Base-by-base conservation (phyloP, 1,140 invertebrate genomes). In the Ceratina calcarata region DNA sequence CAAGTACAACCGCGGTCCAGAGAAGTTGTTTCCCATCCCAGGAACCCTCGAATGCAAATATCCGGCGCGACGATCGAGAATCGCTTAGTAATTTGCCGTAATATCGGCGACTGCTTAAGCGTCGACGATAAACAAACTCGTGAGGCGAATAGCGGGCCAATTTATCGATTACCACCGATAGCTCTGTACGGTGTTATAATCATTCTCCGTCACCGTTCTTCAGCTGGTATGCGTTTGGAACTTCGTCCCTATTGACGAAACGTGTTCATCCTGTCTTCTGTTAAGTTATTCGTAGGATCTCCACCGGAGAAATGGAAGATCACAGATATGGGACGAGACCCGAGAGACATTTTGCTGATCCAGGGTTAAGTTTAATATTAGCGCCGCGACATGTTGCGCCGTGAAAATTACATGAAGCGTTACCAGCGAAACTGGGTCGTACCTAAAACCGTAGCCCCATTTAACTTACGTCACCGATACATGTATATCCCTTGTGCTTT, bases 11-110 rank as follows among this genome's bases (percentile, higher is more conserved):
- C 81, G 61, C 68, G 70, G 84, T 73, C 61, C n/a, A 22, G 76
- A 60, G 69, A 82, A 86, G 62, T 83, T 83, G 37, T 75, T 75
- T 75, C n/a, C 16, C 15, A 61, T 75, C n/a, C 16, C 15, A 58
- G 73, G 66, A 82, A 62, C 70, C 55, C 64, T 73, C 37, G 78
- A 78, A 86, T 86, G 76, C 84, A 86, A 86, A 86, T 86, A 82
- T 85, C 49, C 72, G 53, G 27, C 76, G 83, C 72, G 53, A 45
- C 80, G 71, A 73, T 74, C 84, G 61, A 10, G 37, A 85, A 64
- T 68, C 68, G 20, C 58, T 60, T 69, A 69, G 32, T 83, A 80
- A 82, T 82, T 86, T 74, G 66, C 62, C 58, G 57, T 86, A 86
- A 86, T 82, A 78, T 51, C 67, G 67, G 61, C 58, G 65, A 69